A percentile compares a stretch with the other conserved stretches of the same genome.
Conservation (phyloP, 2,113 vertebrate genomes). For the Deroptyus accipitrinus region DNA sequence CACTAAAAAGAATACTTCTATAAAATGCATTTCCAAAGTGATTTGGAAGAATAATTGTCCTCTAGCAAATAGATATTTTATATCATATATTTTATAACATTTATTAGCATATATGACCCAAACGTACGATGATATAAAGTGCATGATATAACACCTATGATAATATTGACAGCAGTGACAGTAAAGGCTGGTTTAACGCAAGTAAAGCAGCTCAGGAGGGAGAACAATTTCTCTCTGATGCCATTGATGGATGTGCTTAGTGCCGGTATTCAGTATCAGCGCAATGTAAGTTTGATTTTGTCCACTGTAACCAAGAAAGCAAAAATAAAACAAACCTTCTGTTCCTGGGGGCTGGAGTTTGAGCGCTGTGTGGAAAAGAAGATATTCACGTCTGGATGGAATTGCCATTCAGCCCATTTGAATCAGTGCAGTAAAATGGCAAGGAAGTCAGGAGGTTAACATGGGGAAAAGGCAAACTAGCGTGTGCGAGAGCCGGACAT, state of each 20-base stretch:
- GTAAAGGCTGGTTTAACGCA: fast-evolving
- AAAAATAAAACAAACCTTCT: neutral
- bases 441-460: neutral
- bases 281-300: neutral
- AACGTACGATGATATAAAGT: neutral
- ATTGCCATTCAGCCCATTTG: neutral
- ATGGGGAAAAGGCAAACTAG: neutral
- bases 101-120: neutral
- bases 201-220: neutral
- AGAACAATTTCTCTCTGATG: neutral
- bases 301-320: neutral
- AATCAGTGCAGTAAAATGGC: neutral
- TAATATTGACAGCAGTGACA: fast-evolving
- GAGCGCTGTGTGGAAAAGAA: neutral
- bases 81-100: neutral
- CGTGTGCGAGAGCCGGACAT: fast-evolving
- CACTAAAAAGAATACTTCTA: neutral
- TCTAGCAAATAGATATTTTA: fast-evolving
- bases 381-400: neutral
- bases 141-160: neutral
- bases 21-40: neutral
- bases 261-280: neutral
- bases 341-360: neutral
- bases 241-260: neutral
- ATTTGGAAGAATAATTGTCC: fast-evolving